Evolutionary conservation across 2,113 vertebrate species (phyloP), one percentile per base, ranked within the genome.

Genomic region (Pygoscelis antarcticus): DNA sequence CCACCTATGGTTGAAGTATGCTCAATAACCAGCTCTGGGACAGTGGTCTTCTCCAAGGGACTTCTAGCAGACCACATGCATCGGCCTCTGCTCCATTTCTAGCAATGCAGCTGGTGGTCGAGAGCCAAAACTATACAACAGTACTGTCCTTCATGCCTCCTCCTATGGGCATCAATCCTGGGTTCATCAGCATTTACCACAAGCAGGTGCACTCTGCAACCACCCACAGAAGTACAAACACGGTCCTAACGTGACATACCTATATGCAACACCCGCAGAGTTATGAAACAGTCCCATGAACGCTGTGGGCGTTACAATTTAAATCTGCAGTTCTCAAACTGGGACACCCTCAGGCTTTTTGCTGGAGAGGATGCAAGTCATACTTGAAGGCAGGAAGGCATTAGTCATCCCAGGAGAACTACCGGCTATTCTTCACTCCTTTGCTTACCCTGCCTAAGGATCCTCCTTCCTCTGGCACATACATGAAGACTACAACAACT

Each of bases 261-360:
- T 29, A 47, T 10, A 52, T 0, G 1, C 6, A 26, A n/a, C 42
- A 23, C 5, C 38, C 44, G 34, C 19, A 4, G 52, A 13, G 36
- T 9, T 27, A 62, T 2, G 3, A 20, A 58, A 47, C 26, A 6
- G 38, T 6, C 21, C 32, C 72, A 58, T 1, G 0, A 34, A 21
- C 0, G 2, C 7, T 16, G 19, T 6, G 51, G 69, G 60, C 0
- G 0, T 42, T 7, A 54, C 4, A 38, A 30, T 34, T 49, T 42
- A 46, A 21, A 80, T 25, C 3, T 2, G 17, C 64, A 71, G 30
- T 13, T 71, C 74, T 54, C 46, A 7, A 19, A 54, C 0, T 9
- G 17, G 72, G 44, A 90, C 51, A 62, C 19, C 40, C 44, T 32
- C 44, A 5, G 40, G 38, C 64, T 69, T 72, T 76, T 36, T 52